Conservation (phyloP, 2,113 vertebrate species). For the Anser brachyrhynchus region DNA sequence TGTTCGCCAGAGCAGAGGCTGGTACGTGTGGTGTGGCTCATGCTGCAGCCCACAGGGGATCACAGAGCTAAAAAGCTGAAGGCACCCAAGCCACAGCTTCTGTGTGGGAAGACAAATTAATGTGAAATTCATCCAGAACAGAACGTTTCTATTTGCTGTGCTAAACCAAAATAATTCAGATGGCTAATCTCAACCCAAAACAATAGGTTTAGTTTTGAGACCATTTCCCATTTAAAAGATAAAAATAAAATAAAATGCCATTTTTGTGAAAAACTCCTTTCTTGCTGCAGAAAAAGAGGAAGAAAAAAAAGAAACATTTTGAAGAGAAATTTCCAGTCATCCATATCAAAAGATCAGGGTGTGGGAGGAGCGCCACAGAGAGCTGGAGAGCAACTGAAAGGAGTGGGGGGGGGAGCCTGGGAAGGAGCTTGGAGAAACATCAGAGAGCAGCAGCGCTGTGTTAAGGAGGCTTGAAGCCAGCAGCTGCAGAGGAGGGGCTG, state of each 20-base stretch:
- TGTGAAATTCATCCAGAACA: neutral
- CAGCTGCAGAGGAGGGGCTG: neutral
- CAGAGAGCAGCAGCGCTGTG: neutral
- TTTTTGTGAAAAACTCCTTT: conserved; percentile 22
- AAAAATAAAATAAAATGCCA: neutral
- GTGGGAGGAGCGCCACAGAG: conserved; percentile 49
- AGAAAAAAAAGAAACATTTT: neutral
- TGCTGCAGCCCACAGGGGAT: neutral
- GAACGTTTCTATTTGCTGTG: neutral
- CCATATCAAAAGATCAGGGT: conserved; percentile 26
- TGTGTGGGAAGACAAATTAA: neutral
- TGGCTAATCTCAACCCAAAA: neutral
- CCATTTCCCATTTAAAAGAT: neutral
- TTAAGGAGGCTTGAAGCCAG: neutral
- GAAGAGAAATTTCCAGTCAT: conserved; percentile 32
- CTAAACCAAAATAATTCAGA: conserved; percentile 15
- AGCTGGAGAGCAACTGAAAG: neutral
- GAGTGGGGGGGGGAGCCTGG: conserved; percentile 21
- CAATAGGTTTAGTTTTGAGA: neutral
- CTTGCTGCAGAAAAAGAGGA: neutral
- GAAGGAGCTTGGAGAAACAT: conserved; percentile 12
- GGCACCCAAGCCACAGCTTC: neutral
- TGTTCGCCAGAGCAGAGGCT: neutral
- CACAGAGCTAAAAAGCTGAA: neutral
- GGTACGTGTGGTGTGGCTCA: neutral